These are phyloP conservation scores for Anomalospiza imberbis DNA, from an alignment of 2,797 vertebrate genomes.

Conservation along the genomic window DNA sequence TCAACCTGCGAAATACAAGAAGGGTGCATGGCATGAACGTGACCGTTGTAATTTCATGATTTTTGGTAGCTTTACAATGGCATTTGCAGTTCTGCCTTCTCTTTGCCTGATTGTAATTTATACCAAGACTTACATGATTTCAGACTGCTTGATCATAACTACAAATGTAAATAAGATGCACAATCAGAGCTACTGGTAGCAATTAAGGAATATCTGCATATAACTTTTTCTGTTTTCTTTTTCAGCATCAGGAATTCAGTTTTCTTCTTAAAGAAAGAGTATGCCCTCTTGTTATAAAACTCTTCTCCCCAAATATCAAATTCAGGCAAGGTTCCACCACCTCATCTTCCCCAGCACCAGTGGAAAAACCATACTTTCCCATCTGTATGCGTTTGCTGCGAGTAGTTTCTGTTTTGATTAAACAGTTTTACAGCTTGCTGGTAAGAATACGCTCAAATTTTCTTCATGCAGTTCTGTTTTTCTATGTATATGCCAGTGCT, in stretches of 20 bases:
- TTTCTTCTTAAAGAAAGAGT: conserved; percentile 97
- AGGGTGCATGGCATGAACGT: not conserved
- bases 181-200: not conserved
- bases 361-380: conserved; percentile 98
- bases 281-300: conserved; percentile 98
- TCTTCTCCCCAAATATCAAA: conserved; percentile 99
- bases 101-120: not conserved
- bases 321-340: conserved; percentile 92
- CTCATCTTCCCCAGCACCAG: conserved; percentile 89
- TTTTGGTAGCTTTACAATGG: not conserved
- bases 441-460: conserved; percentile 73
- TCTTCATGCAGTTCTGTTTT: not conserved
- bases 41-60: not conserved
- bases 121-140: not conserved
- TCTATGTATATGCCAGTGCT: not conserved
- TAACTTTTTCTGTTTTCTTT: not conserved
- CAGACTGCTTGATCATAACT: not conserved
- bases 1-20: not conserved
- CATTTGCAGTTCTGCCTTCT: not conserved
- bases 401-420: conserved; percentile 97
- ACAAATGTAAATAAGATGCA: not conserved
- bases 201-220: not conserved
- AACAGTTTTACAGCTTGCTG: conserved; percentile 97
- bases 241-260: conserved; percentile 97
- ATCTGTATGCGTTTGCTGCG: conserved; percentile 98